phyloP scores from a whole-genome alignment of 2,797 vertebrate genomes.

The Myotis planiceps region DNA sequence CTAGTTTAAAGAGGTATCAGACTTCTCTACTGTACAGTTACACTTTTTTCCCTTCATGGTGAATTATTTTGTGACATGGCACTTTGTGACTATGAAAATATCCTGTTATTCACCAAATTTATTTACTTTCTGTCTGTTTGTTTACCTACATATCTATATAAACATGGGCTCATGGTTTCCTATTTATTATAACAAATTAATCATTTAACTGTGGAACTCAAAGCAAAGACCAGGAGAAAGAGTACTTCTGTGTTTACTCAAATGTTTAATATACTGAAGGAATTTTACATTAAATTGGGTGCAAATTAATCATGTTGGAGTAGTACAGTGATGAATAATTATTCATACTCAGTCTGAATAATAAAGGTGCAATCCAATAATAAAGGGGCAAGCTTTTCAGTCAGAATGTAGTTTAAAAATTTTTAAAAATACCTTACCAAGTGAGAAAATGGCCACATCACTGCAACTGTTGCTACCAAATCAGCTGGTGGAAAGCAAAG shows the following conservation, averaged over 20 bases:
- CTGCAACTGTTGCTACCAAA: not conserved
- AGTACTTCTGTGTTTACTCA: not conserved
- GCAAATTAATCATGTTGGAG: constrained; percentile 19
- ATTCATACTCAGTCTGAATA: not conserved
- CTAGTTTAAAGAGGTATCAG: not conserved
- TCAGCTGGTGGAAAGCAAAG: not conserved
- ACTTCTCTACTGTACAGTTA: not conserved
- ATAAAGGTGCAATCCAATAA: not conserved
- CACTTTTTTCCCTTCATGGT: not conserved
- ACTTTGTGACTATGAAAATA: not conserved
- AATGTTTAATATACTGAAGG: not conserved
- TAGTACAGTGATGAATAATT: not conserved
- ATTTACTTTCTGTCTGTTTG: not conserved
- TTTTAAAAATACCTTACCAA: not conserved
- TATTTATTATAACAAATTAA: not conserved
- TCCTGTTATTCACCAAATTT: not conserved
- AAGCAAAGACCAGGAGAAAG: not conserved
- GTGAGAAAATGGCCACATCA: not conserved
- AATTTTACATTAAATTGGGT: constrained; percentile 14
- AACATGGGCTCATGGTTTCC: not conserved
- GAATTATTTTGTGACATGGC: not conserved
- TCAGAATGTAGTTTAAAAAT: not conserved
- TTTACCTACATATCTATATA: not conserved
- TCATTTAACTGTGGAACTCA: not conserved
- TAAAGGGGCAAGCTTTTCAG: not conserved